A percentile compares a stretch with the other conserved stretches of the same genome.
Conservation (phyloP, 2,797 vertebrate species). For the Hipposideros larvatus region DNA sequence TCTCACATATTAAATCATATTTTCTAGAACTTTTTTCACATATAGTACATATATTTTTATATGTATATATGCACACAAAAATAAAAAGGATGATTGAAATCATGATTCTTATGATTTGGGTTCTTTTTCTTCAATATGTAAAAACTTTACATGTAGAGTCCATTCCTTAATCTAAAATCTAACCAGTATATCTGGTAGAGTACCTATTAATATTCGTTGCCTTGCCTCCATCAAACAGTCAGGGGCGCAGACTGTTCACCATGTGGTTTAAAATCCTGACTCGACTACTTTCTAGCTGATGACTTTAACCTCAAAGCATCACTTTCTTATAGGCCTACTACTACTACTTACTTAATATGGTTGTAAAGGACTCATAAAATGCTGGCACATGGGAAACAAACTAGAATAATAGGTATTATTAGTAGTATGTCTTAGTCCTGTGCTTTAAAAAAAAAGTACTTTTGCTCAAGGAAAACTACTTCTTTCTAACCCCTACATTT, state of each 20-base stretch:
- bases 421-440: not conserved
- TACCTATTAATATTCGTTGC: not conserved
- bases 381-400: not conserved
- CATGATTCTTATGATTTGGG: not conserved
- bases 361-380: slow-evolving; percentile 2
- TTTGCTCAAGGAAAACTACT: not conserved
- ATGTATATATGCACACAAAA: not conserved
- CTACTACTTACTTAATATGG: not conserved
- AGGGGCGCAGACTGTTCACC: not conserved
- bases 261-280: not conserved
- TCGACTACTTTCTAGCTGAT: not conserved
- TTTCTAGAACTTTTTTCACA: not conserved
- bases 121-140: slow-evolving; percentile 18
- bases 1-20: slow-evolving; percentile 38
- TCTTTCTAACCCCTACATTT: not conserved
- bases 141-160: not conserved
- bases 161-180: not conserved
- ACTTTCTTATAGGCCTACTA: not conserved
- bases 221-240: not conserved
- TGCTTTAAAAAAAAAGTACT: not conserved
- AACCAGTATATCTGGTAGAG: not conserved
- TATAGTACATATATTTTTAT: not conserved
- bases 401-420: not conserved
- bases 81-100: slow-evolving; percentile 33
- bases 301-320: not conserved